Base-by-base conservation (phyloP, 2,888 invertebrate genomes). In the Ennomos fuscantarius region DNA sequence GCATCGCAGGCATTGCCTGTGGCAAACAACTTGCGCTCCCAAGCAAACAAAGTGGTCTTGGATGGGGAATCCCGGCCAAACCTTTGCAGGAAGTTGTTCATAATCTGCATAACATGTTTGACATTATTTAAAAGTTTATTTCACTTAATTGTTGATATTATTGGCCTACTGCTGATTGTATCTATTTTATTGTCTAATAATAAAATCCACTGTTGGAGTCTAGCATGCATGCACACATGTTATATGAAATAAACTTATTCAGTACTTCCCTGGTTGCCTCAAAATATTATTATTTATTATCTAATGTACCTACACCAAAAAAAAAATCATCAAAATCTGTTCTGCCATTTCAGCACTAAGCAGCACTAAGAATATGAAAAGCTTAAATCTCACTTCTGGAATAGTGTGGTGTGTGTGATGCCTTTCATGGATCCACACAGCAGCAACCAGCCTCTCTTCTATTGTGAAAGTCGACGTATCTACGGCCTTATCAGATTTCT, bases 341-440 rank as follows among this genome's bases (percentile, higher is more conserved):
- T 24, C 24, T 6, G 6, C 24, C 24, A 6, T 24, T 24, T 24
- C 24, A 24, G 24, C 24, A 2, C 24, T 24, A 24, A n/a, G n/a
- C n/a, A n/a, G n/a, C 24, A 54, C n/a, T 24, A 6, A 24, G 6
- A 24, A 24, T 24, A 24, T 24, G 6, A 24, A 24, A 24, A 24
- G 6, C 24, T 6, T 15, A 3, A 24, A 24, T 24, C 53, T 49
- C 41, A 79, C 84, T 59, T 82, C 78, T 13, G 74, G 74, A 56
- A 84, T 78, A 40, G 77, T 78, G 33, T 50, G 72, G 41, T 71
- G 80, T 9, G 87, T 86, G 54, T 76, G 75, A 45, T 81, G 79
- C 45, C 87, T 80, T 69, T 92, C 92, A 56, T 92, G 92, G 31
- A 91, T 88, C 92, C 92, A 92, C 15, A 89, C 92, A 1, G 90